Percentiles rank a stretch among this genome's conserved stretches.
Conservation (phyloP, 2,113 vertebrate genomes). For the Anoura caudifer region DNA sequence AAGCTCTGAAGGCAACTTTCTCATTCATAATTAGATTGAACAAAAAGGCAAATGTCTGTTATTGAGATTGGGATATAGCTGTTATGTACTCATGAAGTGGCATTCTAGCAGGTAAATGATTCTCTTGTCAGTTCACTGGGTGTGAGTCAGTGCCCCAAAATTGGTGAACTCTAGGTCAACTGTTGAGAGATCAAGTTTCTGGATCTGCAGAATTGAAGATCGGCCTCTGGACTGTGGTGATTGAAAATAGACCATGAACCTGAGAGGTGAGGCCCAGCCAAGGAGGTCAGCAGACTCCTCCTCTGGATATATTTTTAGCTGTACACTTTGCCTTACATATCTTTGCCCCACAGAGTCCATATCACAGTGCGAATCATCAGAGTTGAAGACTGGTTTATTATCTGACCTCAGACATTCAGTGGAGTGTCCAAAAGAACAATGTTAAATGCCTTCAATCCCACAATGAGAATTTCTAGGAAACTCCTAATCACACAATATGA, state of each 20-base stretch:
- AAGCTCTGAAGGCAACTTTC: constrained; percentile 36
- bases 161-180: constrained; percentile 65
- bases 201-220: constrained; percentile 7
- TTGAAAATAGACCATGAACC: constrained; percentile 49
- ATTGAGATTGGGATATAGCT: background rate
- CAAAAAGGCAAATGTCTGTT: constrained; percentile 46
- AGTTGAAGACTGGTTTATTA: background rate
- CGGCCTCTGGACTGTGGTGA: background rate
- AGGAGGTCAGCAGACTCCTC: background rate
- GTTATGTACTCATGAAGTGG: background rate
- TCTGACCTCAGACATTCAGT: background rate
- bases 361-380: background rate
- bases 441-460: background rate
- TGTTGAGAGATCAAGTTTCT: constrained; percentile 58
- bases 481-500: background rate
- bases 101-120: constrained; percentile 31
- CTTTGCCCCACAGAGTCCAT: background rate
- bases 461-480: background rate
- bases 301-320: background rate
- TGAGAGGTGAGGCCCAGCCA: background rate
- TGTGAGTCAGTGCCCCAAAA: constrained; percentile 53
- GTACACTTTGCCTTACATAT: background rate
- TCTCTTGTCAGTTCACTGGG: constrained; percentile 44
- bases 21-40: constrained; percentile 53
- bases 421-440: background rate